Base-by-base conservation (phyloP, 2,113 vertebrate genomes). In the Tupaia chinensis region DNA sequence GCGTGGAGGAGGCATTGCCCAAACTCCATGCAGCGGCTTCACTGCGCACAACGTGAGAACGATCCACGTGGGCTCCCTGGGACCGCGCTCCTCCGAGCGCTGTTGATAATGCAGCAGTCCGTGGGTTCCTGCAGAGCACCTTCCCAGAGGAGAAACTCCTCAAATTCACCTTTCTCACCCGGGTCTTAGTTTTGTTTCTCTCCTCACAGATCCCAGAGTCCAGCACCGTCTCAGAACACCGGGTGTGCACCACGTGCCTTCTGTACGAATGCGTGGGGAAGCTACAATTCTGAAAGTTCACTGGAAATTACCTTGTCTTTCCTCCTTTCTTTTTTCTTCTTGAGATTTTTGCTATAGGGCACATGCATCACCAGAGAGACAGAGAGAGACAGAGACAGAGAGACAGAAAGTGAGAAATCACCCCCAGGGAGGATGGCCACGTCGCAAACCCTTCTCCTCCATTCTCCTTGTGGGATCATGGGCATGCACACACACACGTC, bases 1-100 rank as follows among this genome's bases (percentile, higher is more conserved):
- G 1, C 5, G 23, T 0, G 12, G 5, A 13, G 32, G 22, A n/a
- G 27, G 17, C 54, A 0, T 32, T 44, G 34, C 22, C 29, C 12
- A 2, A 23, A 58, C 2, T 76, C 86, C 60, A 1, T 25, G 3
- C 13, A 53, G 29, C 20, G 3, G 7, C 29, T 68, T 13, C 27
- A 6, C 77, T 60, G 44, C 29, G 9, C 3, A 7, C 60, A 6
- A 9, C 10, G 53, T 9, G 53, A 63, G 3, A 44, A 44, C 44
- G 44, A 44, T 5, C 44, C 44, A 2, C 20, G 0, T 19, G 68
- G 61, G 9, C 44, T 63, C 56, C 16, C 74, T n/a, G 34, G 16
- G 8, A 12, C 56, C n/a, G 0, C 44, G 44, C 44, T 44, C 44
- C 44, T 44, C 44, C 44, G 44, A 44, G 44, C 44, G 44, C 44